Percentiles rank a stretch among this genome's conserved stretches.
These are phyloP conservation scores for Acrossocheilus fasciatus DNA, from an alignment of 2,797 vertebrate species.

Conservation along the genomic window DNA sequence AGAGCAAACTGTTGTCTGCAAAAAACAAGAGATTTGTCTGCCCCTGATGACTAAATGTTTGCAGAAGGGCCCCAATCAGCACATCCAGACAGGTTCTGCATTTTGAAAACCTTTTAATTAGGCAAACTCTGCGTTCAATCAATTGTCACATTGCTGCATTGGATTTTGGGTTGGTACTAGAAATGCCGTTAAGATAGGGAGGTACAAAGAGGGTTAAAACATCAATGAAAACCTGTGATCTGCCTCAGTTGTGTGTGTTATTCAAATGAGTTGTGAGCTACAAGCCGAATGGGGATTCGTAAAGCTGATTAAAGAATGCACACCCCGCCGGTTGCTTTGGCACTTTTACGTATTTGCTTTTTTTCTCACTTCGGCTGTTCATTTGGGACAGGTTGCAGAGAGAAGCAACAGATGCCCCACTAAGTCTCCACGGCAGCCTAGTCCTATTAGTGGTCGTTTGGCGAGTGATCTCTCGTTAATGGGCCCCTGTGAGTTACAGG, in stretches of 20 bases:
- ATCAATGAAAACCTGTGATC: constrained; percentile 59
- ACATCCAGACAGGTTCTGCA: constrained; percentile 76
- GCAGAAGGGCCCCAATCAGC: constrained; percentile 76
- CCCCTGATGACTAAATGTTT: constrained; percentile 76
- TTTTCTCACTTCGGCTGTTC: constrained; percentile 43
- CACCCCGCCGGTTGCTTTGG: constrained; percentile 40
- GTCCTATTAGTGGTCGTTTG: constrained; percentile 63
- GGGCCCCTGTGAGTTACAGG: constrained; percentile 61
- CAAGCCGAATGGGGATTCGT: constrained; percentile 21
- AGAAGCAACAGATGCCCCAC: constrained; percentile 60
- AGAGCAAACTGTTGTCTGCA: constrained; percentile 70
- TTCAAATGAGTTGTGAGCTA: constrained; percentile 46
- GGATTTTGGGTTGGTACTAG: constrained; percentile 64
- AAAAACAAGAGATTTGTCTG: constrained; percentile 69
- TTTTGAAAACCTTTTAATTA: constrained; percentile 87
- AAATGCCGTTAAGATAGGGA: constrained; percentile 63
- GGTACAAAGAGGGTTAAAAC: constrained; percentile 14
- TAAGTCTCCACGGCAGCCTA: constrained; percentile 36
- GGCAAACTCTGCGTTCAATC: constrained; percentile 84
- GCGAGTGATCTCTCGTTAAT: constrained; percentile 61
- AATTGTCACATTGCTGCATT: constrained; percentile 72
- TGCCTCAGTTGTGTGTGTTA: constrained; percentile 58
- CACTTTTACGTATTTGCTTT: constrained; percentile 40
- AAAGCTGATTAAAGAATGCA: constrained; percentile 46
- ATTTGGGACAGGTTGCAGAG: constrained; percentile 40